Evolutionary conservation across 2,888 invertebrate species (phyloP), one percentile per base, ranked within the genome.

Genomic region (Plusia festucae): DNA sequence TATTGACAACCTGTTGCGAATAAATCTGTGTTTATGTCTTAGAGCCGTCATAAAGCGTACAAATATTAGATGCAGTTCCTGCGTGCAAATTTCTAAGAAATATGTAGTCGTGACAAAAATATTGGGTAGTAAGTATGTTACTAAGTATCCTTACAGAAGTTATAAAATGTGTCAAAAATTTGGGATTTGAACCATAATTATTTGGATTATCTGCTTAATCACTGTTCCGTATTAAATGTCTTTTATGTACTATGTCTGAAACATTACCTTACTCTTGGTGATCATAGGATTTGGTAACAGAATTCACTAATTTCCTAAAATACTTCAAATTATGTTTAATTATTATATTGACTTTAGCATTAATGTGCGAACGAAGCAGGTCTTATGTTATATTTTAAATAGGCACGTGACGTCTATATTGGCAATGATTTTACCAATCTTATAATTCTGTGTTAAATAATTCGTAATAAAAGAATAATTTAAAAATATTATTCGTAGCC

Each of bases 1-100:
- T 68, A 68, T 66, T 73, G 75, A 65, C 65, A 70, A 65, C 60
- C 55, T 49, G 32, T 61, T 61, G 22, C 54, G 34, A 73, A 61
- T 70, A 61, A 59, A 60, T 54, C 52, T 51, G 27, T 65, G 40
- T 69, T 65, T 69, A 30, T 65, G 54, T 53, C 20, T 7, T 20
- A 20, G 46, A 20, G 18, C 18, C 20, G 46, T 49, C 46, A 49
- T 49, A n/a, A 20, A 11, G 20, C 20, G 9, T 8, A 8, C 3
- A 18, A 16, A 6, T 44, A 16, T 44, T 16, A 5, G 46, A 49
- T 20, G 46, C 46, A 18, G 40, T 5, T 18, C 18, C 20, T 20
- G 18, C 1, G 16, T n/a, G 40, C 40, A n/a, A 40, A 18, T 9
- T 49, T 4, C 46, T 9, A 11, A 49, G 46, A 18, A 18, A 18